Percentiles rank a stretch among this genome's conserved stretches.
phyloP scores from a whole-genome alignment of 2,113 vertebrate genomes.

The Elgaria multicarinata region DNA sequence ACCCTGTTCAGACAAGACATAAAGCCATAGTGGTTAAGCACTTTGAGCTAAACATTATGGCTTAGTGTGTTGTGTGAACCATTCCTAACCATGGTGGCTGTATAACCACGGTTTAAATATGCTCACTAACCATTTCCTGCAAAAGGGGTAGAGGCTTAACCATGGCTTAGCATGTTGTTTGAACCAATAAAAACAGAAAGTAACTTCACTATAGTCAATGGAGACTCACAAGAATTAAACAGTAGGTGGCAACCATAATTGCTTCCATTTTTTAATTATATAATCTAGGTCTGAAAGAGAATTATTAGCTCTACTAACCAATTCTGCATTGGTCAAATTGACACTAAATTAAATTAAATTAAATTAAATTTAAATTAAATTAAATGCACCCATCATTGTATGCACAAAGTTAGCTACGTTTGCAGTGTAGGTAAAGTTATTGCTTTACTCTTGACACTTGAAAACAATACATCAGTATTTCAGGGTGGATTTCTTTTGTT shows the following conservation, averaged over 20 bases:
- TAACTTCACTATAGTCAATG: neutral
- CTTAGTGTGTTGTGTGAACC: no score
- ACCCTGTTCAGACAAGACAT: no score
- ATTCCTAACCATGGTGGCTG: no score
- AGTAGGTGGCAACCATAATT: neutral
- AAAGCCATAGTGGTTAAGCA: no score
- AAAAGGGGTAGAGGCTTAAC: no score
- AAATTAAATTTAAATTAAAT: neutral
- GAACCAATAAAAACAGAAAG: neutral
- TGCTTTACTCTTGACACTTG: neutral
- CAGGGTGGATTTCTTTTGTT: neutral
- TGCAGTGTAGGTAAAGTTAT: neutral
- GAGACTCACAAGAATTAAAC: neutral
- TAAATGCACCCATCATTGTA: neutral
- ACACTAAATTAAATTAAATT: neutral
- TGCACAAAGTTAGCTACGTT: rapidly evolving
- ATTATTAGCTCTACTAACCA: neutral
- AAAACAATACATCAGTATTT: neutral
- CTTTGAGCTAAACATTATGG: no score
- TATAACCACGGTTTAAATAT: no score
- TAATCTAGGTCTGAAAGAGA: neutral
- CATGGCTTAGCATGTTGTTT: no score
- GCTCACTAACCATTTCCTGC: no score
- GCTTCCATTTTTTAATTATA: neutral
- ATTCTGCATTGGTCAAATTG: neutral